Evolutionary conservation across 2,797 vertebrate species (phyloP), one percentile per base, ranked within the genome.

Genomic region (Knipowitschia caucasica): DNA sequence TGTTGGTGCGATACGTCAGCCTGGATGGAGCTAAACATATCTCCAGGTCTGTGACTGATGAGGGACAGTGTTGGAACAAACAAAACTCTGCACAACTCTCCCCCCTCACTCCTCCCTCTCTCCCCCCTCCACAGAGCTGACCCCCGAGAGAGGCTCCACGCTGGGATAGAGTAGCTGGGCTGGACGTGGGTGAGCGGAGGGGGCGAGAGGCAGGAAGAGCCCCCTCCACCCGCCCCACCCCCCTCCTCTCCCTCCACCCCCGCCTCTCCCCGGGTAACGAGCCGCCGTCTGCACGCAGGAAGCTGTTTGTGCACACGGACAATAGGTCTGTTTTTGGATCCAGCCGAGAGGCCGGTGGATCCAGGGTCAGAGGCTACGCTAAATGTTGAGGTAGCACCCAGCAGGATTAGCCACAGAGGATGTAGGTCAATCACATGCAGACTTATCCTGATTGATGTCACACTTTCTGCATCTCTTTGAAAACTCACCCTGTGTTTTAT

Each of bases 281-380:
- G 71, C 76, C 61, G 75, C 65, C 67, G 81, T 80, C 71, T 77
- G 70, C 77, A 76, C 43, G 56, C 81, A 85, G 85, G 84, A 87
- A 85, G 82, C 79, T 83, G 85, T 87, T 87, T 86, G 81, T 83
- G 78, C 73, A 63, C 72, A 58, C 64, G 81, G 58, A 87, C 84
- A 87, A 87, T 64, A 65, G 64, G 20, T 62, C 77, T 83, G 85
- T 82, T 81, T 85, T 73, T 81, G 78, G 64, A 77, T 84, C 75
- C 78, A 75, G 77, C 75, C 47, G 81, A 40, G 81, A 40, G 79
- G 52, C 50, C 67, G 44, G 70, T 64, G 25, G 27, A 50, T 59
- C 78, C 75, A n/a, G 47, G 82, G 82, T 82, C 69, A 86, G 77
- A 81, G 81, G 82, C 57, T 67, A 79, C 66, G 62, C 54, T 61